Evolutionary conservation across 2,888 invertebrate genomes (phyloP).

Genomic region (Bedellia somnulentella): DNA sequence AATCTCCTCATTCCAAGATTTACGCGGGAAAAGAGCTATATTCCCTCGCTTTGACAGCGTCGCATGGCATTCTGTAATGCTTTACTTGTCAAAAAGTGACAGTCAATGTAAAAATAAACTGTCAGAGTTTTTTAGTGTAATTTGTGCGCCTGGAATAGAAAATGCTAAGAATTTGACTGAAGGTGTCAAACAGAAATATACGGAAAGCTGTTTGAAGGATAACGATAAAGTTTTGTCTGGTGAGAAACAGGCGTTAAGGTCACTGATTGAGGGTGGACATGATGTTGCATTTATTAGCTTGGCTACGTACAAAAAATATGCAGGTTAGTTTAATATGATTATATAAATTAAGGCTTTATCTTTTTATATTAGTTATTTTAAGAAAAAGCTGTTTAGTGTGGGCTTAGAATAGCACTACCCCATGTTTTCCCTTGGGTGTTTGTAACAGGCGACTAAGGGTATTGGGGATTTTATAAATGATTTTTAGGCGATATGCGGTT

Average conservation of each 20-base stretch:
- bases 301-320: constrained; percentile 60
- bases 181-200: constrained; percentile 17
- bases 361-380: too few species aligned
- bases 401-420: too few species aligned
- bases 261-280: constrained; percentile 66
- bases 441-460: too few species aligned
- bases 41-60: constrained; percentile 80
- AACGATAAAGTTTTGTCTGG: constrained; percentile 31
- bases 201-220: constrained; percentile 30
- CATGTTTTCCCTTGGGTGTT: too few species aligned
- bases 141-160: constrained; percentile 61
- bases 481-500: too few species aligned
- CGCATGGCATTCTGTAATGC: constrained; percentile 64
- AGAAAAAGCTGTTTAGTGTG: too few species aligned
- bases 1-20: constrained; percentile 62
- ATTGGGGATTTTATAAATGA: too few species aligned
- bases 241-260: constrained; percentile 67
- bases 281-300: constrained; percentile 80
- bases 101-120: constrained; percentile 36
- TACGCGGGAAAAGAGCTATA: constrained; percentile 73
- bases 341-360: too few species aligned
- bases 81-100: constrained; percentile 33
- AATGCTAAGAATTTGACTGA: constrained; percentile 14
- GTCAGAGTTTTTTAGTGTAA: constrained; percentile 66
- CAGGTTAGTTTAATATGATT: constrained; percentile 56